Percentiles rank a stretch among this genome's conserved stretches.
Evolutionary conservation across 2,797 vertebrate species (phyloP).

Genomic region (Megalops cyprinoides): DNA sequence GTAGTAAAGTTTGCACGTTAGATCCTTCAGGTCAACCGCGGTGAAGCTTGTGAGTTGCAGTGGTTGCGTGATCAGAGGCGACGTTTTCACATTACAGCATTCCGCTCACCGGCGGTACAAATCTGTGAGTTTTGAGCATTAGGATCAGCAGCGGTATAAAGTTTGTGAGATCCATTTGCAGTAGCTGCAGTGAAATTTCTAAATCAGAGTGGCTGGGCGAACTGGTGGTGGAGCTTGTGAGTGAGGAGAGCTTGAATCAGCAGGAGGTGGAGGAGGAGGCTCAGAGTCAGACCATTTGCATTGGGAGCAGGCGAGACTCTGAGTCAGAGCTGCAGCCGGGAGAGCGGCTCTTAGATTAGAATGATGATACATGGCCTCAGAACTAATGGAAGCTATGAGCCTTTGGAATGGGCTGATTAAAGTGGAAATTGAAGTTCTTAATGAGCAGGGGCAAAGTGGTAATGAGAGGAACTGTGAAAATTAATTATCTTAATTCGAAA

Average conservation of each 20-base stretch:
- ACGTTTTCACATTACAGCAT: too few species aligned
- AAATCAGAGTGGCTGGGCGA: not conserved
- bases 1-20: too few species aligned
- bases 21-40: too few species aligned
- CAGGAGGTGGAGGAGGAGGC: not conserved
- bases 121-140: too few species aligned
- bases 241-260: slow-evolving; percentile 1
- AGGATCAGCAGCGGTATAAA: too few species aligned
- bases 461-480: slow-evolving; percentile 40
- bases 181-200: not conserved
- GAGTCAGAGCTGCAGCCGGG: not conserved
- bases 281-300: not conserved
- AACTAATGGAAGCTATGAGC: slow-evolving; percentile 19
- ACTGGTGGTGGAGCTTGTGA: not conserved
- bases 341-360: slow-evolving; percentile 4
- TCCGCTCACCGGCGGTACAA: too few species aligned
- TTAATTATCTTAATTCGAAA: slow-evolving; percentile 37
- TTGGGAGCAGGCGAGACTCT: not conserved
- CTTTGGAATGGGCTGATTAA: slow-evolving; percentile 31
- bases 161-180: not conserved
- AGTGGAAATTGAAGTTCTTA: slow-evolving; percentile 31
- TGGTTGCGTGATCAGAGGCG: too few species aligned
- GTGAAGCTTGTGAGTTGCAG: too few species aligned
- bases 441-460: slow-evolving; percentile 33
- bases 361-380: slow-evolving; percentile 9